Evolutionary conservation across 2,888 invertebrate species (phyloP).

Genomic region (Cantharis nigra): DNA sequence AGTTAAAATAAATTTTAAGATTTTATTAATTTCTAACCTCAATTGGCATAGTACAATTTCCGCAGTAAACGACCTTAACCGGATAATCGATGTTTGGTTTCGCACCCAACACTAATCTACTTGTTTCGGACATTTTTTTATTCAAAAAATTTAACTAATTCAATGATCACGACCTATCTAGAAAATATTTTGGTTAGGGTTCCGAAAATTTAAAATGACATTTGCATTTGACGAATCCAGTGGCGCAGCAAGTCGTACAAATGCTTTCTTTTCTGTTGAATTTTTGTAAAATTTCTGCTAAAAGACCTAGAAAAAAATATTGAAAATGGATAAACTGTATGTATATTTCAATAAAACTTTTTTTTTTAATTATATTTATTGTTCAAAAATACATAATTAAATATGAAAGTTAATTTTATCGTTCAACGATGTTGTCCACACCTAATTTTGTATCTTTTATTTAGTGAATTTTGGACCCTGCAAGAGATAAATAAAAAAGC

Average conservation of each 20-base stretch:
- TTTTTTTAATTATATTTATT: too few species aligned
- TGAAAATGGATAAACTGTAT: too few species aligned
- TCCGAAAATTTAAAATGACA: background rate
- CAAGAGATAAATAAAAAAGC: too few species aligned
- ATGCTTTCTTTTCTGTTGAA: too few species aligned
- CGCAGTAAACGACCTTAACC: constrained; percentile 84
- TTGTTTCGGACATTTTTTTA: constrained; percentile 56
- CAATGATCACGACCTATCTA: background rate
- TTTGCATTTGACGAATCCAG: background rate
- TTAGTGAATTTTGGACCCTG: too few species aligned
- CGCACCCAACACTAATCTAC: constrained; percentile 66
- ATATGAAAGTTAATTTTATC: too few species aligned
- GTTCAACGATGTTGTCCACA: too few species aligned
- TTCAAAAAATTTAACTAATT: background rate
- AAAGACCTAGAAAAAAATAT: too few species aligned
- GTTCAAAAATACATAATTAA: too few species aligned
- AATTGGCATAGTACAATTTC: constrained; percentile 93
- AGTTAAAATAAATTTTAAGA: background rate
- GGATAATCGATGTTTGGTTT: constrained; percentile 76
- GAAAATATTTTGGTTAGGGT: background rate
- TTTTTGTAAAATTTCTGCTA: too few species aligned
- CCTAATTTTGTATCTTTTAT: too few species aligned
- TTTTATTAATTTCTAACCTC: constrained; percentile 64
- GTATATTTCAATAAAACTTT: too few species aligned
- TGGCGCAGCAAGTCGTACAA: background rate